Conservation (phyloP, 2,888 invertebrate species). For the Caenorhabditis sp. region DNA sequence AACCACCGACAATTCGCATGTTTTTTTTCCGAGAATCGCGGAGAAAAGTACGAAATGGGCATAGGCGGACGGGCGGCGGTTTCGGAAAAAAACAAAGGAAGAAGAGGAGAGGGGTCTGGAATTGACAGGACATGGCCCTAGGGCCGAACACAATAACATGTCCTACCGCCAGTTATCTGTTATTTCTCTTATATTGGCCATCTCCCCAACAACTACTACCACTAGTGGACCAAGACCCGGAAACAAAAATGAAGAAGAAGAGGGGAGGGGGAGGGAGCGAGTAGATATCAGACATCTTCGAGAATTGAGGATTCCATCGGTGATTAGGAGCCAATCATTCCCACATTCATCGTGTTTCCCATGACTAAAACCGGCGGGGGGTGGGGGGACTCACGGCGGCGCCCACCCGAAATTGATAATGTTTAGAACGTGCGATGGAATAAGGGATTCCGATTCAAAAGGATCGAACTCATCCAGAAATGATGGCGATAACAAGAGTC, state of each 20-base stretch:
- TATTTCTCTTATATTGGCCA: constrained; percentile 6
- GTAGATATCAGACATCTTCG: constrained; percentile 41
- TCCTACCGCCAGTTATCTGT: background rate
- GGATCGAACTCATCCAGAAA: constrained; percentile 22
- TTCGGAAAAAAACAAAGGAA: background rate
- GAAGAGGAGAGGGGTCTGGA: constrained; percentile 4
- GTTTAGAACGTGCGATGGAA: constrained; percentile 20
- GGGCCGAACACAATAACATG: constrained; percentile 13
- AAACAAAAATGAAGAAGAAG: background rate
- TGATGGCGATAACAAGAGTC: constrained; percentile 44
- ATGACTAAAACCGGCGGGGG: too few species aligned
- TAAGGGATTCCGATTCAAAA: too few species aligned
- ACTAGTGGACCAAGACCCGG: background rate
- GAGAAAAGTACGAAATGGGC: too few species aligned
- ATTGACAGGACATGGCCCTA: constrained; percentile 12
- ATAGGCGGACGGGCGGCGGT: too few species aligned
- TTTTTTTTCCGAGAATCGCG: too few species aligned
- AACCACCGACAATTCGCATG: too few species aligned
- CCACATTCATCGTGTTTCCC: constrained; percentile 84
- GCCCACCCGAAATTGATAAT: background rate
- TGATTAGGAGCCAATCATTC: constrained; percentile 78
- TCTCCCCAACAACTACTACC: background rate
- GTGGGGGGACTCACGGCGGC: background rate
- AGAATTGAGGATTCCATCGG: constrained; percentile 8
- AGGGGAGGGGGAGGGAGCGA: background rate